Base-by-base conservation (phyloP, 1,140 invertebrate species). In the Trigoniulus corallinus region DNA sequence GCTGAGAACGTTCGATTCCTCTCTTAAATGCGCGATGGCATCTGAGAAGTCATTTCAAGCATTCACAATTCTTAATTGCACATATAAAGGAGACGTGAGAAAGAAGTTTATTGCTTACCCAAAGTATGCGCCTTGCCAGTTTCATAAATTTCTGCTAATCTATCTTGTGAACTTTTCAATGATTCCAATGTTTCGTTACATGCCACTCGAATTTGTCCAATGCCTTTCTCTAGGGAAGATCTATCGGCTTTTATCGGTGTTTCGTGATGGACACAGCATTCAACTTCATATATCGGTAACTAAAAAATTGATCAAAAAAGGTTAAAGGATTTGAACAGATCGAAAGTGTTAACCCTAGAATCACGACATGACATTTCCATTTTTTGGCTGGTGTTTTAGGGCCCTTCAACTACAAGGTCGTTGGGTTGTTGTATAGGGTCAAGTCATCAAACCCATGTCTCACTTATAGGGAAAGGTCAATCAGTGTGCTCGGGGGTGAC, bases 1-100 rank as follows among this genome's bases (percentile, higher is more conserved):
- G 24, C 63, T 56, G n/a, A 65, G 24, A 12, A 59, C 46, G 23
- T 61, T 61, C 18, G 59, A 56, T 52, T 65, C 63, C 47, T 59
- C 56, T 48, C 58, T 57, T 25, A 67, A 50, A 49, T 62, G 61
- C 27, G 59, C 53, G 39, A 62, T 29, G 4, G 58, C 48, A 37
- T 49, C 63, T 65, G 52, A 34, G 53, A 51, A 7, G 15, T 34
- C 15, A 7, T 7, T 7, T 34, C 7, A 34, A 15, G n/a, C n/a
- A n/a, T n/a, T n/a, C n/a, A 7, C 29, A 7, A 34, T 34, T 34
- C 7, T 34, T 34, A 7, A 34, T 7, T 34, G 29, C n/a, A 34
- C 15, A 34, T 34, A 34, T 34, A 34, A 34, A 7, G 7, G 29
- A 15, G 7, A 34, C 7, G 29, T 34, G 7, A 34, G 7, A 34